These are phyloP conservation scores for Ovis canadensis DNA, from an alignment of 2,113 vertebrate genomes.

Conservation along the genomic window DNA sequence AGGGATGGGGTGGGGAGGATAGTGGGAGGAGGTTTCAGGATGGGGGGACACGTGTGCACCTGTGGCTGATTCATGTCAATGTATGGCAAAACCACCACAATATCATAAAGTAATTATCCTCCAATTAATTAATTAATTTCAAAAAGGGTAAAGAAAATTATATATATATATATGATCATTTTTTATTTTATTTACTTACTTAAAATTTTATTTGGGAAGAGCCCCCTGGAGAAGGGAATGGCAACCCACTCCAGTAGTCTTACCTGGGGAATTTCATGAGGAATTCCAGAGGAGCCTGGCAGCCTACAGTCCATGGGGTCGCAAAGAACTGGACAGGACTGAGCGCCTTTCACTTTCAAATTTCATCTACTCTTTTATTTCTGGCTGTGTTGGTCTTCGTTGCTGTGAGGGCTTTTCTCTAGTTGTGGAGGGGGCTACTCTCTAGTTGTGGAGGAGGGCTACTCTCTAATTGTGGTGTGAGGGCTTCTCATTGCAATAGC, in stretches of 20 bases:
- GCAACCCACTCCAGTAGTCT: background rate
- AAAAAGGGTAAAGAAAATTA: background rate
- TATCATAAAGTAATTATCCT: background rate
- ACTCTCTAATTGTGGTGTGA: background rate
- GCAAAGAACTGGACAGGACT: background rate
- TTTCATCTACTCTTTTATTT: background rate
- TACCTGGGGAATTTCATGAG: background rate
- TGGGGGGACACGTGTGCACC: background rate
- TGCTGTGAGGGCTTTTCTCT: background rate
- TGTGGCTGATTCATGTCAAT: background rate
- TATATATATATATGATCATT: background rate
- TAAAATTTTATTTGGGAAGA: background rate
- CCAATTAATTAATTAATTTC: background rate
- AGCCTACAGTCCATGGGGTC: background rate
- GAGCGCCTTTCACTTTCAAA: background rate
- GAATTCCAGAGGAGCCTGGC: background rate
- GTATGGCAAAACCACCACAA: background rate
- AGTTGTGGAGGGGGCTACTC: background rate
- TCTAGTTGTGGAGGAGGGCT: background rate
- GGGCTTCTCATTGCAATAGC: background rate
- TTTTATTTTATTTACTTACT: background rate
- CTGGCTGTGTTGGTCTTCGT: background rate
- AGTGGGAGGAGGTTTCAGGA: background rate
- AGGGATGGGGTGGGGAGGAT: background rate
- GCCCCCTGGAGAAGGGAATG: background rate